Evolutionary conservation across 1,140 invertebrate species (phyloP), one percentile per base, ranked within the genome.

Genomic region (Bicyclus anynana): DNA sequence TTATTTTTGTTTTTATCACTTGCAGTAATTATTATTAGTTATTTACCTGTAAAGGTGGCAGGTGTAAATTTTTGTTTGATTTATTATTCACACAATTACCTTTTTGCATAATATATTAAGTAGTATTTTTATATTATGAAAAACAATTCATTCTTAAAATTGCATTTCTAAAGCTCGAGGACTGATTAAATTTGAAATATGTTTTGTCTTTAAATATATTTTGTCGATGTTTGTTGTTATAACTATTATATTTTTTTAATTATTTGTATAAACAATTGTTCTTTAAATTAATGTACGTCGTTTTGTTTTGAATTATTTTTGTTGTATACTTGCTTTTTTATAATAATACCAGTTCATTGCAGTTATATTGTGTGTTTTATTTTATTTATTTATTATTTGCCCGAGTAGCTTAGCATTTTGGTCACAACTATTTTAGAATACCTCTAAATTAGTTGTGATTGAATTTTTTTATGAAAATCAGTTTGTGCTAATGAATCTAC

Each of bases 271-370:
- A 91, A 91, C 91, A 89, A 90, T 90, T 92, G 91, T 92, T 92
- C 91, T 91, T 87, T 91, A 91, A 91, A 91, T 91, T 91, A 91
- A 91, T 91, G 91, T 92, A 91, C 89, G 91, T 91, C 91, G 91
- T 92, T 92, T 92, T 92, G 90, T 91, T 91, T 91, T 91, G 80
- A 89, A 89, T 91, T 91, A 91, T 91, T 91, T 91, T 91, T 90
- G 91, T 92, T 92, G 91, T 92, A 91, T 91, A 91, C 90, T 91
- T 91, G 91, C 91, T 91, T 91, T 91, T 90, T 91, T 92, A 91
- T 90, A 91, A 91, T 92, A 91, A 91, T 92, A 92, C 91, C 91
- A 91, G 86, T 90, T 91, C 90, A 90, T 91, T 91, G 90, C 91
- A 91, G 90, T 92, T 92, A 90, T 89, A 89, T 82, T 85, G 88